These are phyloP conservation scores for Archaeoteleia sp. DNA, from an alignment of 2,888 invertebrate species.

Conservation along the genomic window DNA sequence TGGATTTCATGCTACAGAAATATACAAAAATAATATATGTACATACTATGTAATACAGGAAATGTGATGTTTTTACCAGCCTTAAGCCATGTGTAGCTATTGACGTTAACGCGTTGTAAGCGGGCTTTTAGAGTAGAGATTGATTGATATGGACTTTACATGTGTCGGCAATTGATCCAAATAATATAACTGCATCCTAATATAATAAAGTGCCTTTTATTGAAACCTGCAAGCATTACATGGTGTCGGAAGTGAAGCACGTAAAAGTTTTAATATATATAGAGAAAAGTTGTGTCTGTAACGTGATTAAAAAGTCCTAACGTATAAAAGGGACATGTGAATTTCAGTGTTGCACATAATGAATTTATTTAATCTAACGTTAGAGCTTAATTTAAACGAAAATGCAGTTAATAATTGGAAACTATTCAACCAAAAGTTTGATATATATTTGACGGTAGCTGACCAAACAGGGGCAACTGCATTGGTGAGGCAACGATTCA, in stretches of 20 bases:
- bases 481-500: constrained; percentile 19
- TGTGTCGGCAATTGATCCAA: too few species aligned
- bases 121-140: too few species aligned
- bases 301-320: neutral
- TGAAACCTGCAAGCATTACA: constrained; percentile 2
- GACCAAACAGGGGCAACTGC: constrained; percentile 4
- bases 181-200: too few species aligned
- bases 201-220: too few species aligned
- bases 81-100: too few species aligned
- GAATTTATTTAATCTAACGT: constrained; percentile 5
- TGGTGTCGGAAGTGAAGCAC: constrained; percentile 14
- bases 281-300: neutral
- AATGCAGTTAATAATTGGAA: constrained; percentile 25
- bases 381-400: constrained; percentile 16
- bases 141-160: too few species aligned
- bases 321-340: neutral
- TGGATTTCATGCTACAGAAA: too few species aligned
- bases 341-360: constrained; percentile 4
- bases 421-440: constrained; percentile 18
- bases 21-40: too few species aligned
- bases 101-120: too few species aligned
- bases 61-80: too few species aligned
- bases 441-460: constrained; percentile 17
- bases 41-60: too few species aligned
- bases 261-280: neutral